Evolutionary conservation across 2,113 vertebrate genomes (phyloP).

Genomic region (Colinus virginianus): DNA sequence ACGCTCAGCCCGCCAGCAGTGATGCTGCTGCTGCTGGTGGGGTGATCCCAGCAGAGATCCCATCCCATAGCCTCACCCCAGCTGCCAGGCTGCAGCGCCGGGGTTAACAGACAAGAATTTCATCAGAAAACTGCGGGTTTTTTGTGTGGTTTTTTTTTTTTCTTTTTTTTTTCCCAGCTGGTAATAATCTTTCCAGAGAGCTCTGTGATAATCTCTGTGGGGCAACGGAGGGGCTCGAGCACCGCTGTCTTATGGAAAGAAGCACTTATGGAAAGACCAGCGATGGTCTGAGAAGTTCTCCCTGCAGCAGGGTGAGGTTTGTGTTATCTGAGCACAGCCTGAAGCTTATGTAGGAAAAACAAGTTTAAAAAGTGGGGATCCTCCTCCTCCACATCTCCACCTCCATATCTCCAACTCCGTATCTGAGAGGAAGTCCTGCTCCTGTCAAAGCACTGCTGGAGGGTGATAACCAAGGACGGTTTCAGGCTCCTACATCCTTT

Average conservation of each 20-base stretch:
- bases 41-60: not conserved
- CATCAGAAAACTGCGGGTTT: not conserved
- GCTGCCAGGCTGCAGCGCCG: rapidly evolving
- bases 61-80: not conserved
- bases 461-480: not conserved
- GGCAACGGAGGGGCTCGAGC: not conserved
- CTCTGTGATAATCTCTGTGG: not conserved
- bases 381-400: not conserved
- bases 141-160: not conserved
- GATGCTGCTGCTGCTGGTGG: not conserved
- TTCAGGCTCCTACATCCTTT: not conserved
- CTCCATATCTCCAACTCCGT: not conserved
- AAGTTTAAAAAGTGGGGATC: not conserved
- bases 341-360: not conserved
- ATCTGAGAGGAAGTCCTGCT: not conserved
- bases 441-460: not conserved
- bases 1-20: not conserved
- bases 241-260: not conserved
- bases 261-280: not conserved
- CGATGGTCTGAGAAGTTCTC: too few species aligned
- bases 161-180: not conserved
- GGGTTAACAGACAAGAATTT: not conserved
- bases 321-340: not conserved
- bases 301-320: not conserved
- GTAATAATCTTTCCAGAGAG: not conserved